Base-by-base conservation (phyloP, 2,888 invertebrate species). In the Eilema caniola region DNA sequence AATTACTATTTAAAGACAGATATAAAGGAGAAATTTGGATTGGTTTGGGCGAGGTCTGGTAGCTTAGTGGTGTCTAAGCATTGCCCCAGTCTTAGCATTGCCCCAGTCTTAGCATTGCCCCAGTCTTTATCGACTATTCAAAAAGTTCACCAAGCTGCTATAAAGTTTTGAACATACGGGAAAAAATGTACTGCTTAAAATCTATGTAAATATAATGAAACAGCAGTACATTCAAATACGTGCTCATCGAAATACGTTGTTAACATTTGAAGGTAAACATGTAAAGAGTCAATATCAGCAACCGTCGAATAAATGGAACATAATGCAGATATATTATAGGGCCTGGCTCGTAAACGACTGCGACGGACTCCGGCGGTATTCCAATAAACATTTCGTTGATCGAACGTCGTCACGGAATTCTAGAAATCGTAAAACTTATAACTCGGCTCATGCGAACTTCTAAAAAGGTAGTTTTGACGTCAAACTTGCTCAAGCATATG, bases 301-400 rank as follows among this genome's bases (percentile, higher is more conserved):
- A 86, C 84, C 89, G 86, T 85, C 88, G 88, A 90, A 92, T 90
- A 93, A 93, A 93, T 90, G 89, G 89, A 87, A 92, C 90, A 91
- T 92, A 92, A 93, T 93, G 92, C 92, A 92, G 92, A 93, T 92
- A 93, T 91, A 93, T 92, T 90, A 89, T 88, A 84, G 86, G 84
- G 84, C 80, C 84, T 87, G 88, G 83, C 86, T 90, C 91, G 88
- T 92, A 92, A 92, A 91, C 89, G 91, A 87, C 85, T 86, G 86
- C 86, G 86, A 86, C 83, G 82, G 78, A 87, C 86, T 84, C 87
- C 86, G 88, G 90, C 88, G 88, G 89, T 91, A 91, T 92, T 93
- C 90, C 90, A 93, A 91, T 92, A 93, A 92, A 92, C 89, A 89
- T 92, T 91, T 90, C 89, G 78, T 81, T 84, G 87, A 88, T 92